phyloP scores from a whole-genome alignment of 2,113 vertebrate species.

The Sceloporus undulatus region DNA sequence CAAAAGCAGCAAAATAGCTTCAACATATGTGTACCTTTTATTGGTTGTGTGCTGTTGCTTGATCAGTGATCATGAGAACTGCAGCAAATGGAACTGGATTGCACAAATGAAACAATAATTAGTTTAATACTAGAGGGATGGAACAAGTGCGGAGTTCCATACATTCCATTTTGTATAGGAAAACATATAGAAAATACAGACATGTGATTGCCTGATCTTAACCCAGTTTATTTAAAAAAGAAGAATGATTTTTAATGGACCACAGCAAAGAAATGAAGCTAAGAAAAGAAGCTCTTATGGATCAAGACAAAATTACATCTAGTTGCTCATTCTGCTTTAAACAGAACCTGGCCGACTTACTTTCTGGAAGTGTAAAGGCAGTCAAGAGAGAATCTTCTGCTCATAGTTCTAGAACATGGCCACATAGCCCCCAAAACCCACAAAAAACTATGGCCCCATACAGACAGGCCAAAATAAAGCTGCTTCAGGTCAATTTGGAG shows the following conservation, averaged over 20 bases:
- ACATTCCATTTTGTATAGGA: too few relatives aligned
- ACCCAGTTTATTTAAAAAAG: neutral
- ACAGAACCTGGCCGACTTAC: neutral
- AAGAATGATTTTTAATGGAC: neutral
- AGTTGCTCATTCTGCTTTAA: neutral
- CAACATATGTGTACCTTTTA: slow-evolving; percentile 17
- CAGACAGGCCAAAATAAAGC: too few relatives aligned
- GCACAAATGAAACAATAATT: slow-evolving; percentile 10
- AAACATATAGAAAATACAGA: neutral
- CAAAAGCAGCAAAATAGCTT: slow-evolving; percentile 41
- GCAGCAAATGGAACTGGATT: slow-evolving; percentile 15
- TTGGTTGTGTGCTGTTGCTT: slow-evolving; percentile 2
- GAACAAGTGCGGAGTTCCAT: neutral
- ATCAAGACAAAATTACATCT: neutral
- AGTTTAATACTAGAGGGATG: neutral
- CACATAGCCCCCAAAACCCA: too few relatives aligned
- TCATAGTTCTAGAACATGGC: too few relatives aligned
- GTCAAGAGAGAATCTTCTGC: neutral
- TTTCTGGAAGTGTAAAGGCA: neutral
- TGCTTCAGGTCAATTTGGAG: too few relatives aligned
- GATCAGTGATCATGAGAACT: slow-evolving; percentile 21
- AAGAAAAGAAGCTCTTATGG: too few relatives aligned
- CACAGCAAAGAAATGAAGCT: neutral
- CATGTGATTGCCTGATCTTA: neutral
- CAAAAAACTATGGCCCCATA: too few relatives aligned